Conservation (phyloP, 2,888 invertebrate genomes). For the Idaea aversata region DNA sequence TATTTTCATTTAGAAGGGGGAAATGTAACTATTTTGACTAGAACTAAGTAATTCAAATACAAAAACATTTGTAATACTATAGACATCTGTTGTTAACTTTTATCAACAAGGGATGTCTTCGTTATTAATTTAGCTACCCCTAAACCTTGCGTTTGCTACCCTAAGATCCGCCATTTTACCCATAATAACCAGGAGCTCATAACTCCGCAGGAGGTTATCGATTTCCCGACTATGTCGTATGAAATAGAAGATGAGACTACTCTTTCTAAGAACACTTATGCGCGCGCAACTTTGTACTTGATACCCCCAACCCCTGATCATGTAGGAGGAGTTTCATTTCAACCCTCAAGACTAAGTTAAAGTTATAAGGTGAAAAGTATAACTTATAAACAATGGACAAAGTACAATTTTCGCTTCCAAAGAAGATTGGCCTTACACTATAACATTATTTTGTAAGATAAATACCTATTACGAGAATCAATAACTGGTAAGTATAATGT, state of each 20-base stretch:
- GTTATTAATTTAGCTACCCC: background rate
- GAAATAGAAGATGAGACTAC: conserved; percentile 8
- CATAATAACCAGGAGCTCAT: conserved; percentile 51
- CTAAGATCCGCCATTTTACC: conserved; percentile 65
- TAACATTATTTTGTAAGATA: too few relatives aligned
- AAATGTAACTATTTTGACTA: too few relatives aligned
- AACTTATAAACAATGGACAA: too few relatives aligned
- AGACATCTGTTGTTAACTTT: background rate
- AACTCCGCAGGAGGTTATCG: conserved; percentile 38
- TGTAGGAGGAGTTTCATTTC: conserved; percentile 9
- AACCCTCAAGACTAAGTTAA: conserved; percentile 12
- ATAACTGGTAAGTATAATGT: too few relatives aligned
- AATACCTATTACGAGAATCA: too few relatives aligned
- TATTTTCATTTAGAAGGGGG: too few relatives aligned
- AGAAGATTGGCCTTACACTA: too few relatives aligned
- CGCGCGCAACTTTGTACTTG: conserved; percentile 14
- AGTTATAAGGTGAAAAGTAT: background rate
- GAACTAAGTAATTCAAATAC: too few relatives aligned
- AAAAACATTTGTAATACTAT: too few relatives aligned
- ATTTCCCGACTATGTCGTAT: conserved; percentile 31
- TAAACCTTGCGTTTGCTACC: conserved; percentile 14
- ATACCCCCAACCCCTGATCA: conserved; percentile 14
- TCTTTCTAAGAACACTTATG: conserved; percentile 7
- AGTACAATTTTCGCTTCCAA: too few relatives aligned
- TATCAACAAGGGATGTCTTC: background rate